These are phyloP conservation scores for Acanthisitta chloris DNA, from an alignment of 2,113 vertebrate species.

Conservation along the genomic window DNA sequence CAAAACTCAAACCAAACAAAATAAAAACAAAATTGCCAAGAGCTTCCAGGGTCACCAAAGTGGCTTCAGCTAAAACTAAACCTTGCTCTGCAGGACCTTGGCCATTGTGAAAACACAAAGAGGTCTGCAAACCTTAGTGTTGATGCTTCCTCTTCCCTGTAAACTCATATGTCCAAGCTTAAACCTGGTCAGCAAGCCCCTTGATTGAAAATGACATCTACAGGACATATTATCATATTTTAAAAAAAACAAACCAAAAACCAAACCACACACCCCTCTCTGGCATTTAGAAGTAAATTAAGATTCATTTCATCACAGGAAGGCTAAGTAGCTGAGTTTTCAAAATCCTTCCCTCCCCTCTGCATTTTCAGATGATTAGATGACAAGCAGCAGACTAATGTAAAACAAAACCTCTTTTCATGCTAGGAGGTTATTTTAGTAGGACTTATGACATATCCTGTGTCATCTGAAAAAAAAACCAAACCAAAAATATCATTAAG, in stretches of 20 bases:
- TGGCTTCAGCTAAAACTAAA: not conserved
- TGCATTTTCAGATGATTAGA: not conserved
- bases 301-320: not conserved
- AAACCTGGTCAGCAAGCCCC: not conserved
- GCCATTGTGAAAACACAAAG: not conserved
- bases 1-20: not conserved
- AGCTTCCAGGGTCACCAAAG: not conserved
- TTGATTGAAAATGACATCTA: not conserved
- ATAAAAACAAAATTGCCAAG: not conserved
- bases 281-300: not conserved
- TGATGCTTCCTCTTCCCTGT: not conserved
- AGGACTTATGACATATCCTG: not conserved
- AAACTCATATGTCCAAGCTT: not conserved
- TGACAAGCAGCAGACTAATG: not conserved
- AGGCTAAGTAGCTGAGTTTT: not conserved
- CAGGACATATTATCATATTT: not conserved
- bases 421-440: not conserved
- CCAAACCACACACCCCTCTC: not conserved
- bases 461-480: not conserved
- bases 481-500: not conserved
- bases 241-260: not conserved
- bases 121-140: not conserved
- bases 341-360: not conserved
- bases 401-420: conserved; percentile 1
- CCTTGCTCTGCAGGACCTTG: not conserved